A percentile compares a stretch with the other conserved stretches of the same genome.
These are phyloP conservation scores for Steinernema scapterisci DNA, from an alignment of 2,888 invertebrate species.

Conservation along the genomic window DNA sequence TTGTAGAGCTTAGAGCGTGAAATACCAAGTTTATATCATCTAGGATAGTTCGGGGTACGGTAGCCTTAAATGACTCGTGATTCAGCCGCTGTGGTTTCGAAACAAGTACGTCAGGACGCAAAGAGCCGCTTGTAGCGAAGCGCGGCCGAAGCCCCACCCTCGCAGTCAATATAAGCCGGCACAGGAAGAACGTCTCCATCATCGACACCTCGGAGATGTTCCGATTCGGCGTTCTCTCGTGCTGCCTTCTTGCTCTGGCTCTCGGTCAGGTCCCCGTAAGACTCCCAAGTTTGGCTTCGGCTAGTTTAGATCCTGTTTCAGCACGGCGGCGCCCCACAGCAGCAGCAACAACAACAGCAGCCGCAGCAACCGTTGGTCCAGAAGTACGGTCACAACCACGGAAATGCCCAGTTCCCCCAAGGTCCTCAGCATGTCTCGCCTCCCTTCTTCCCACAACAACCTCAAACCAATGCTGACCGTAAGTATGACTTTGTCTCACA, in stretches of 20 bases:
- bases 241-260: background rate
- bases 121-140: background rate
- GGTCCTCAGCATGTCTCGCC: background rate
- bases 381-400: background rate
- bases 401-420: background rate
- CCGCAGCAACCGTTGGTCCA: background rate
- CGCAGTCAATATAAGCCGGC: background rate
- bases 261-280: background rate
- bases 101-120: too few relatives aligned
- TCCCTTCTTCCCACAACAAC: background rate
- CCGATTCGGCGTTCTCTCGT: conserved; percentile 5
- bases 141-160: background rate
- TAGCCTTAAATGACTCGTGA: too few relatives aligned
- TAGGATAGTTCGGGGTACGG: too few relatives aligned
- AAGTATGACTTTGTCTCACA: background rate
- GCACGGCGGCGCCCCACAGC: background rate
- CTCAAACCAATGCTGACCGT: background rate
- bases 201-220: conserved; percentile 7
- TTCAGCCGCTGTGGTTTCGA: too few relatives aligned
- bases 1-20: too few relatives aligned
- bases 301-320: background rate
- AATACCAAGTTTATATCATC: too few relatives aligned
- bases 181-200: background rate
- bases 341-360: background rate
- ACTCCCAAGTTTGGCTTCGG: background rate